Percentiles rank a stretch among this genome's conserved stretches.
phyloP scores from a whole-genome alignment of 2,888 invertebrate species.

The Seladonia tumulorum region DNA sequence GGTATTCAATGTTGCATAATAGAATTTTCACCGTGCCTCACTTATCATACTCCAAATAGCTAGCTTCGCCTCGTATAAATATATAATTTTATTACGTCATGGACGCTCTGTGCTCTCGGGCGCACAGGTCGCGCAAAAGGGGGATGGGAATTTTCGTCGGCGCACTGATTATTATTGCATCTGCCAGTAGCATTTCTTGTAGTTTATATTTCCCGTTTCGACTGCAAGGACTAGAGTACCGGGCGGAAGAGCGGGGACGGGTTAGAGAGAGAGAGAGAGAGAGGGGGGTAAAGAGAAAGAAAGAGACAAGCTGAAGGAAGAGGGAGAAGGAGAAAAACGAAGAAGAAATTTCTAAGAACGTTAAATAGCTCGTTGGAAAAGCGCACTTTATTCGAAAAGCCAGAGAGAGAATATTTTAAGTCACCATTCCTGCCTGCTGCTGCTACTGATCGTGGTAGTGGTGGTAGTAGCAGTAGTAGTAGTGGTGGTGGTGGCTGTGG shows the following conservation, averaged over 20 bases:
- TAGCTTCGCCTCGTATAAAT: constrained; percentile 60
- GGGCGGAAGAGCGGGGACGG: neutral
- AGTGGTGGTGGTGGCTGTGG: neutral
- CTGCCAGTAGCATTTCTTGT: constrained; percentile 41
- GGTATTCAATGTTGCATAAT: constrained; percentile 49
- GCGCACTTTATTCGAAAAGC: constrained; percentile 48
- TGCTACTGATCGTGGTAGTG: neutral
- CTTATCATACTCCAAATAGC: constrained; percentile 63
- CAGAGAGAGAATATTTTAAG: constrained; percentile 59
- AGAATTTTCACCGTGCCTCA: constrained; percentile 49
- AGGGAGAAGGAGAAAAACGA: neutral
- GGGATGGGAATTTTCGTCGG: constrained; percentile 58
- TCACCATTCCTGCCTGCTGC: constrained; percentile 25
- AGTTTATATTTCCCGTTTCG: constrained; percentile 48
- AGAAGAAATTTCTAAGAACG: constrained; percentile 42
- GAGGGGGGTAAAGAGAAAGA: neutral
- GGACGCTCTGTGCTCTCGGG: constrained; percentile 36
- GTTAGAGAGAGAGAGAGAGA: neutral
- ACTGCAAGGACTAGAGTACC: neutral
- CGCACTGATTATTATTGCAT: constrained; percentile 60
- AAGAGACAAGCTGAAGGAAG: neutral
- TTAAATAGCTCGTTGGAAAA: constrained; percentile 41
- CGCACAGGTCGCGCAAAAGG: constrained; percentile 44
- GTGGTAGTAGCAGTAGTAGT: neutral
- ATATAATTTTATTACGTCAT: constrained; percentile 67